Conservation (phyloP, 2,888 invertebrate genomes). For the Netelia inedita region DNA sequence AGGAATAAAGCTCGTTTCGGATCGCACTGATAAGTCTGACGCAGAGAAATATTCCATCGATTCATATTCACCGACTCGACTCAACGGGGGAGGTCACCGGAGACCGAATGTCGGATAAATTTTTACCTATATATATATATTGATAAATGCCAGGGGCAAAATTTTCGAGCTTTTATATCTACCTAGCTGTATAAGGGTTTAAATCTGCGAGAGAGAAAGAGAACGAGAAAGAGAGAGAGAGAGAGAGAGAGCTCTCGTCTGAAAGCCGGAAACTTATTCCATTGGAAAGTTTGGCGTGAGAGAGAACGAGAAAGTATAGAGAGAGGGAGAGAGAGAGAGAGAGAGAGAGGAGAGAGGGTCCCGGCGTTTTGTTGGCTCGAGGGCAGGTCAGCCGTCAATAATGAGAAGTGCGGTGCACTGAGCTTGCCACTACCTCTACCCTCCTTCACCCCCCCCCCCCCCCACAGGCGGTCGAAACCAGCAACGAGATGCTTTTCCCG, state of each 20-base stretch:
- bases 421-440: background rate
- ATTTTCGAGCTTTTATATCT: conserved; percentile 38
- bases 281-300: conserved; percentile 75
- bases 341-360: conserved; percentile 24
- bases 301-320: background rate
- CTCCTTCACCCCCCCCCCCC: background rate
- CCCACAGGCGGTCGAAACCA: conserved; percentile 73
- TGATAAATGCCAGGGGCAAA: conserved; percentile 21
- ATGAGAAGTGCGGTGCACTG: conserved; percentile 77
- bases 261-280: conserved; percentile 76
- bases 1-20: too few relatives aligned
- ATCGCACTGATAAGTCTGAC: too few relatives aligned
- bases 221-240: background rate
- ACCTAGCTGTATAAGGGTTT: background rate
- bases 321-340: conserved; percentile 22
- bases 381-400: conserved; percentile 80
- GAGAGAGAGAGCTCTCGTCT: conserved; percentile 48
- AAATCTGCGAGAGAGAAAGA: background rate
- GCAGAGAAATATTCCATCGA: too few relatives aligned
- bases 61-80: too few relatives aligned
- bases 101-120: background rate
- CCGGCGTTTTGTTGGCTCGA: conserved; percentile 45
- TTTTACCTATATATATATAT: conserved; percentile 3
- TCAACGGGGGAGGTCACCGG: background rate
- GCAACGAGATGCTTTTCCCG: conserved; percentile 62